phyloP scores from a whole-genome alignment of 2,113 vertebrate genomes.

The Chloropsis cyanopogon region DNA sequence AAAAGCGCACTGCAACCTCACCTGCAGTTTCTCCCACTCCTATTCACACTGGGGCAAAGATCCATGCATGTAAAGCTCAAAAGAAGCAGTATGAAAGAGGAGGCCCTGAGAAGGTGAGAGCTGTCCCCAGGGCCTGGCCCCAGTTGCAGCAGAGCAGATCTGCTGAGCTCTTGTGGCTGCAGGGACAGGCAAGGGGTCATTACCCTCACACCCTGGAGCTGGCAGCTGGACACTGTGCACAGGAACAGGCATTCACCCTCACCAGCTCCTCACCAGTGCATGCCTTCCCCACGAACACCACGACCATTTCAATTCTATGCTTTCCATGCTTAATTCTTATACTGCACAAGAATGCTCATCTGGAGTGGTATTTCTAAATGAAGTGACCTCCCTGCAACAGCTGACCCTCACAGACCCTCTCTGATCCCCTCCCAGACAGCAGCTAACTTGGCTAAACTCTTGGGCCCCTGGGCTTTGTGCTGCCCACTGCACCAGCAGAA shows the following conservation, averaged over 20 bases:
- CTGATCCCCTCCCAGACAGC: neutral
- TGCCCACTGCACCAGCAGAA: neutral
- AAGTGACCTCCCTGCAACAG: neutral
- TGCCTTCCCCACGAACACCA: neutral
- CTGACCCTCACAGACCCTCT: neutral
- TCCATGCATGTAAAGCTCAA: neutral
- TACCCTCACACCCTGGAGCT: rapidly evolving
- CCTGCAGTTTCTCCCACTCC: neutral
- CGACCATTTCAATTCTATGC: rapidly evolving
- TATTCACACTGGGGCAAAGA: neutral
- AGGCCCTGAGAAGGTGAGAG: neutral
- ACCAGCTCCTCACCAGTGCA: rapidly evolving
- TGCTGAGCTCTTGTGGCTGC: neutral
- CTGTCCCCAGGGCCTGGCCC: neutral
- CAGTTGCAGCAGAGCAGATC: rapidly evolving
- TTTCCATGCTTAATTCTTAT: neutral
- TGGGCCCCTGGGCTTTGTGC: rapidly evolving
- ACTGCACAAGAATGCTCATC: neutral
- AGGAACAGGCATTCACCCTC: neutral
- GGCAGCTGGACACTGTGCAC: neutral
- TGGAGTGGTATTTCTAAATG: neutral
- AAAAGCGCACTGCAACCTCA: neutral
- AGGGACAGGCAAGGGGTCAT: neutral
- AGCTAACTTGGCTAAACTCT: neutral
- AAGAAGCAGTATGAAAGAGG: neutral